phyloP scores from a whole-genome alignment of 2,888 invertebrate species.

The Watsonalla cultraria region DNA sequence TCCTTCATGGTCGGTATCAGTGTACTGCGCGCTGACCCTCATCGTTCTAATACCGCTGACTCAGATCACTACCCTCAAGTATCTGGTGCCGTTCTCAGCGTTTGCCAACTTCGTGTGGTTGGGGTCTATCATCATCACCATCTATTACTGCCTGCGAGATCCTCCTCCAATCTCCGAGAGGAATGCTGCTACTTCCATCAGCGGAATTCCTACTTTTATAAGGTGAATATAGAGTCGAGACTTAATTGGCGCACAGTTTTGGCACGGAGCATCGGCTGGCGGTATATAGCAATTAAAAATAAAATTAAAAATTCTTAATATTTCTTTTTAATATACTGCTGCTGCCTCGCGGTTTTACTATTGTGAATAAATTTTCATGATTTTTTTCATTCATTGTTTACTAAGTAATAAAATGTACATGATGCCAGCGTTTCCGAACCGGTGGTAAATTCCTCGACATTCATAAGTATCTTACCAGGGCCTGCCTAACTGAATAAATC shows the following conservation, averaged over 20 bases:
- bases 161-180: slow-evolving; percentile 60
- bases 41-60: slow-evolving; percentile 84
- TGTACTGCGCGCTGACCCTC: slow-evolving; percentile 82
- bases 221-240: slow-evolving; percentile 45
- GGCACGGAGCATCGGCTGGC: too few relatives aligned
- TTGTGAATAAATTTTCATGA: too few relatives aligned
- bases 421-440: too few relatives aligned
- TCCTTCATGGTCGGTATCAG: slow-evolving; percentile 76
- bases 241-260: not conserved
- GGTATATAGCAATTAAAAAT: too few relatives aligned
- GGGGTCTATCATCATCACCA: slow-evolving; percentile 86
- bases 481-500: too few relatives aligned
- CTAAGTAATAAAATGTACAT: too few relatives aligned
- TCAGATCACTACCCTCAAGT: slow-evolving; percentile 88
- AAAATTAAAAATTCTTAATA: too few relatives aligned
- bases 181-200: slow-evolving; percentile 68
- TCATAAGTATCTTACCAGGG: too few relatives aligned
- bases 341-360: too few relatives aligned
- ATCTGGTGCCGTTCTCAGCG: slow-evolving; percentile 92
- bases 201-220: slow-evolving; percentile 91
- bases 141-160: slow-evolving; percentile 87
- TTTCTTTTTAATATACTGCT: too few relatives aligned
- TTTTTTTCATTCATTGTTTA: too few relatives aligned
- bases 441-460: too few relatives aligned
- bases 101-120: slow-evolving; percentile 91